phyloP scores from a whole-genome alignment of 2,888 invertebrate species.

The Altica lythri region DNA sequence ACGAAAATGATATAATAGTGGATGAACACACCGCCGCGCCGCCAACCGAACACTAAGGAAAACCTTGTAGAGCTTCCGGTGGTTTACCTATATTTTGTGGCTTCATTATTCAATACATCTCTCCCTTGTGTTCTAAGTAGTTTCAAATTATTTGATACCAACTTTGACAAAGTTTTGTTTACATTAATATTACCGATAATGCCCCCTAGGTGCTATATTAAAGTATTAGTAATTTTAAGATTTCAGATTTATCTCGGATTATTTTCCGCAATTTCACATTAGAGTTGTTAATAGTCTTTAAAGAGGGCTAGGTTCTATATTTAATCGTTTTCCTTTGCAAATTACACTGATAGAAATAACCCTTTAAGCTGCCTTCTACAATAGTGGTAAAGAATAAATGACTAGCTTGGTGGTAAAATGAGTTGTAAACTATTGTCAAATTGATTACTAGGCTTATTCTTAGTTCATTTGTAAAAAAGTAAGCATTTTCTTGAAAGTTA shows the following conservation, averaged over 20 bases:
- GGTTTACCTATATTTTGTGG: constrained; percentile 27
- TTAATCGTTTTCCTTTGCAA: too few relatives aligned
- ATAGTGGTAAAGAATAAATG: too few relatives aligned
- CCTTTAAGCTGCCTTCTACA: too few relatives aligned
- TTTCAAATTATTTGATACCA: constrained; percentile 24
- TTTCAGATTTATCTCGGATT: neutral
- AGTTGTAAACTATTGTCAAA: too few relatives aligned
- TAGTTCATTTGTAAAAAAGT: too few relatives aligned
- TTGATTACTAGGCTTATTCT: too few relatives aligned
- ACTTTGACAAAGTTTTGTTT: constrained; percentile 18
- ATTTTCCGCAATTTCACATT: too few relatives aligned
- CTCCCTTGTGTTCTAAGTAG: constrained; percentile 15
- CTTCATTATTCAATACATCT: constrained; percentile 24
- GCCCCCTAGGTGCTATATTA: constrained; percentile 7
- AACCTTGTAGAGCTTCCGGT: constrained; percentile 26
- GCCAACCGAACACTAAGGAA: constrained; percentile 18
- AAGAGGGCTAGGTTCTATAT: too few relatives aligned
- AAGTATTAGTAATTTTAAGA: constrained; percentile 12
- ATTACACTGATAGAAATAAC: too few relatives aligned
- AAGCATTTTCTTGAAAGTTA: too few relatives aligned
- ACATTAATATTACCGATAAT: constrained; percentile 19
- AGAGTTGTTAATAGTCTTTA: too few relatives aligned
- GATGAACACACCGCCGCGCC: constrained; percentile 4
- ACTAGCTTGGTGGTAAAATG: too few relatives aligned
- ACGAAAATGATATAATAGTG: constrained; percentile 8